Evolutionary conservation across 2,797 vertebrate genomes (phyloP), one percentile per base, ranked within the genome.

Genomic region (Melanogrammus aeglefinus): DNA sequence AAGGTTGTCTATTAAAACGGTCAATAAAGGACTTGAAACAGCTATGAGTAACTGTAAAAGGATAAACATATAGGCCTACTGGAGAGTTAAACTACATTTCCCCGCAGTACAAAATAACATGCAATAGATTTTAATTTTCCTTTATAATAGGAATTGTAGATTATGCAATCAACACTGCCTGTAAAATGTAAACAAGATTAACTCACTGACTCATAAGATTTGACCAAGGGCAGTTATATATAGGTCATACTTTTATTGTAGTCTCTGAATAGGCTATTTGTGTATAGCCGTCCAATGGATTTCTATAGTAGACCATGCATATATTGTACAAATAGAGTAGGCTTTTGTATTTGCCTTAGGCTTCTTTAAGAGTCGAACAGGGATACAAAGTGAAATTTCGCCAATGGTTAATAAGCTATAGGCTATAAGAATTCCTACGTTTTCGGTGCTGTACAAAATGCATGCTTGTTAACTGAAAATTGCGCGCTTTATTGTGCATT

Each of bases 161-260:
- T 10, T 27, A 9, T 10, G 24, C 24, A 24, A 69, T 69, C 63
- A 69, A 10, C n/a, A 24, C n/a, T 27, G n/a, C 63, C 24, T 12
- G 63, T 69, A 27, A 9, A 24, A 69, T 27, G 57, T 12, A 69
- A 27, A 69, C 63, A 24, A 3, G 9, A 27, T 69, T 9, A 12
- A 69, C 63, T 69, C 57, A 24, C 63, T 69, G n/a, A 69, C 8
- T 69, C 63, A 57, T 21, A 57, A 63, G 57, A 63, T 63, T 21
- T n/a, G 57, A 63, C 57, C 57, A 63, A 24, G 21, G 57, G 21
- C n/a, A 69, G 63, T 69, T 69, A 69, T n/a, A 69, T 69, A 69
- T 69, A 69, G 63, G 8, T 69, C 63, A 69, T 69, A 29, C 63
- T 27, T 3, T 69, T 27, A 69, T 12, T 12, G 9, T 69, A 1